Evolutionary conservation across 2,113 vertebrate species (phyloP).

Genomic region (Vulpes vulpes): DNA sequence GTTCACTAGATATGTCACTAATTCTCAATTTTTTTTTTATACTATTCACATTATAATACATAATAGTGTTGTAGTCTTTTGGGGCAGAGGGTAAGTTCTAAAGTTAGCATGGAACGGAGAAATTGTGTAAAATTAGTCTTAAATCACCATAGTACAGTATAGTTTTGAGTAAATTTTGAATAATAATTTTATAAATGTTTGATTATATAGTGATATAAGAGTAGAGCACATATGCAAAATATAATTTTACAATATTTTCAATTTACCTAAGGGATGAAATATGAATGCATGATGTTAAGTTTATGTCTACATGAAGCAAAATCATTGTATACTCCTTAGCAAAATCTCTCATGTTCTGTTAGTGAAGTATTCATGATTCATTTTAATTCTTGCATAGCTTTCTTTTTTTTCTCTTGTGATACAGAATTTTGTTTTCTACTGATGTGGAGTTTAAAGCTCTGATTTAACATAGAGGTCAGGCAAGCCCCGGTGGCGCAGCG

Average conservation of each 20-base stretch:
- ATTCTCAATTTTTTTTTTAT: background rate
- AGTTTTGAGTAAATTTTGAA: background rate
- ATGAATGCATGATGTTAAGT: background rate
- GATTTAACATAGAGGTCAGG: background rate
- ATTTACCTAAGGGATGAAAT: background rate
- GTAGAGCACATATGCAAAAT: background rate
- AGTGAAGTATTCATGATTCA: background rate
- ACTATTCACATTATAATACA: background rate
- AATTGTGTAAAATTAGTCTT: background rate
- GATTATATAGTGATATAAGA: background rate
- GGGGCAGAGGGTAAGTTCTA: background rate
- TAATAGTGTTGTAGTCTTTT: background rate
- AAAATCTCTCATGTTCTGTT: background rate
- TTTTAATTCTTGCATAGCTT: background rate
- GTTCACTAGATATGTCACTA: slow-evolving; percentile 26
- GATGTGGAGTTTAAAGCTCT: background rate
- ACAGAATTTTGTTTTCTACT: slow-evolving; percentile 4
- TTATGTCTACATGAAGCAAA: background rate
- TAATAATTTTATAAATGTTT: background rate
- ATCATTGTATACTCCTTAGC: background rate
- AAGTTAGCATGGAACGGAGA: slow-evolving; percentile 32
- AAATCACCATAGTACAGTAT: background rate
- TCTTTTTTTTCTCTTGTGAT: background rate
- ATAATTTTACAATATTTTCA: background rate
- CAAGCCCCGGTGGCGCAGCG: no score